A percentile compares a stretch with the other conserved stretches of the same genome.
These are phyloP conservation scores for Heliconius erato DNA, from an alignment of 2,888 invertebrate genomes.

Conservation along the genomic window DNA sequence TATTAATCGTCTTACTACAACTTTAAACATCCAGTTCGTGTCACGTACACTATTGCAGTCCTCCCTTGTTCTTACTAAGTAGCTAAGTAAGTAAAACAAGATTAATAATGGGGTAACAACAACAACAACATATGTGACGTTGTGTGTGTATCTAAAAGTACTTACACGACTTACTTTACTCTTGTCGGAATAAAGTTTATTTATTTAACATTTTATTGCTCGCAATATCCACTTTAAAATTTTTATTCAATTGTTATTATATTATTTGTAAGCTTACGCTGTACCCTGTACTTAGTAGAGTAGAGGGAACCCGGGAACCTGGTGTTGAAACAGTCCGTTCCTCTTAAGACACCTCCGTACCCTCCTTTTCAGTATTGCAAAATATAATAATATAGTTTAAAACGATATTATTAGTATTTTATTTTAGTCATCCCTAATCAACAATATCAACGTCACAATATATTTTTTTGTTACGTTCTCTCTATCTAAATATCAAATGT, in stretches of 20 bases:
- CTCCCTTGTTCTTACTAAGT: constrained; percentile 11
- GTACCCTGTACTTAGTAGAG: too few species aligned
- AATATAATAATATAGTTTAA: neutral
- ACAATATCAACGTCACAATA: too few species aligned
- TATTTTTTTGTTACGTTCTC: neutral
- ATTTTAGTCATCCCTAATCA: neutral
- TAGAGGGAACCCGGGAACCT: too few species aligned
- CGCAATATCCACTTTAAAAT: neutral
- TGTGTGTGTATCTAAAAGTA: constrained; percentile 5
- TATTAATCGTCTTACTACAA: neutral
- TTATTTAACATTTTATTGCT: neutral
- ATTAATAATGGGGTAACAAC: constrained; percentile 18
- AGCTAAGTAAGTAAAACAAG: constrained; percentile 7
- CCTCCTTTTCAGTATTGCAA: neutral
- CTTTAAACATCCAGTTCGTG: neutral
- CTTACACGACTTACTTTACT: neutral
- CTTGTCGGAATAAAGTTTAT: neutral
- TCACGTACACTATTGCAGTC: constrained; percentile 12
- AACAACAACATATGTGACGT: constrained; percentile 2
- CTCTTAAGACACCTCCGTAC: too few species aligned
- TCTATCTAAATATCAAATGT: neutral
- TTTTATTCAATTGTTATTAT: neutral
- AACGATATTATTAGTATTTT: too few species aligned
- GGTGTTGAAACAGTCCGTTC: too few species aligned
- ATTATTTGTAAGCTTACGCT: too few species aligned